Conservation (phyloP, 2,888 invertebrate species). For the Hirtodrosophila histrioides region DNA sequence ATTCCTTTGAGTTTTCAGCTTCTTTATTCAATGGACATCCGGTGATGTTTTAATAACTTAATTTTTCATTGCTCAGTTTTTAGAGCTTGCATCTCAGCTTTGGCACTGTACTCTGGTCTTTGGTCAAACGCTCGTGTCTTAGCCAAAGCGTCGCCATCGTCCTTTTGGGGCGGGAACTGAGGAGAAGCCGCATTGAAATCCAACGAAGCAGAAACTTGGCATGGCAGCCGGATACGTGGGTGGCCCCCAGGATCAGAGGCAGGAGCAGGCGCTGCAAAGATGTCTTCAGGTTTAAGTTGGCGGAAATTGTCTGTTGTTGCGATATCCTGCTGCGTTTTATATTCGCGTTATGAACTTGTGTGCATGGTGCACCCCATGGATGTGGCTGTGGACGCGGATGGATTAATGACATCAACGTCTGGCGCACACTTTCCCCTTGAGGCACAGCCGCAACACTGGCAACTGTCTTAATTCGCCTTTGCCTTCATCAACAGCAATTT, state of each 20-base stretch:
- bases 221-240: conserved; percentile 65
- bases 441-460: conserved; percentile 10
- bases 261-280: conserved; percentile 26
- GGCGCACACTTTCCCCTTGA: conserved; percentile 56
- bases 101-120: conserved; percentile 4
- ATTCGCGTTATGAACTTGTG: conserved; percentile 77
- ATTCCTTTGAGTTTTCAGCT: conserved; percentile 57
- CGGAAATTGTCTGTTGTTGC: conserved; percentile 83
- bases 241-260: conserved; percentile 21
- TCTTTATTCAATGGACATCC: conserved; percentile 71
- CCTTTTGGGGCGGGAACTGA: conserved; percentile 4
- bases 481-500: conserved; percentile 31
- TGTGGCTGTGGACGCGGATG: conserved; percentile 43
- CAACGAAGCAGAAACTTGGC: conserved; percentile 76
- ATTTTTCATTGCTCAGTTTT: conserved; percentile 42
- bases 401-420: conserved; percentile 73
- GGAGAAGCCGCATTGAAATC: conserved; percentile 61
- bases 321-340: conserved; percentile 82
- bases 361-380: conserved; percentile 25
- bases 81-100: conserved; percentile 9
- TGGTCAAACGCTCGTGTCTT: conserved; percentile 48
- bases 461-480: conserved; percentile 37
- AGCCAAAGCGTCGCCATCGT: conserved; percentile 34
- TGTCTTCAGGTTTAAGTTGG: conserved; percentile 77
- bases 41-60: conserved; percentile 77